Evolutionary conservation across 2,888 invertebrate species (phyloP).

Genomic region (Pterostichus niger): DNA sequence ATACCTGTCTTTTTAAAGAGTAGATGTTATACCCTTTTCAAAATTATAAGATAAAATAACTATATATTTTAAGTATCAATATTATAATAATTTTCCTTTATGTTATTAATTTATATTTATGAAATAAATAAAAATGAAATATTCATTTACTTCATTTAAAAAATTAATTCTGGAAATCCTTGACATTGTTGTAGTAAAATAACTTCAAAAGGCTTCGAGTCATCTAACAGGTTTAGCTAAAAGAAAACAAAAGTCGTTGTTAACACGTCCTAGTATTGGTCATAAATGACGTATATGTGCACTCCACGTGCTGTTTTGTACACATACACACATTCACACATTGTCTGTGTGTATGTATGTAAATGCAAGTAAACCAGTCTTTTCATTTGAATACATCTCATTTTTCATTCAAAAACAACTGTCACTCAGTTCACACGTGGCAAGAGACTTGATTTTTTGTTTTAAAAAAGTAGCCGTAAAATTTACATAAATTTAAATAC

Average conservation of each 20-base stretch:
- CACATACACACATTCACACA: not conserved
- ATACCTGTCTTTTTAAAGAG: too few relatives aligned
- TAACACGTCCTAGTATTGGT: not conserved
- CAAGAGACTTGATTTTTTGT: not conserved
- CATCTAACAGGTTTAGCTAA: not conserved
- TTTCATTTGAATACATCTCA: slow-evolving; percentile 5
- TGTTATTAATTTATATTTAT: too few relatives aligned
- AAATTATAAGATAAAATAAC: too few relatives aligned
- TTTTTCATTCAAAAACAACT: slow-evolving; percentile 16
- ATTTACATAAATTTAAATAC: slow-evolving; percentile 38
- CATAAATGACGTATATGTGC: slow-evolving; percentile 6
- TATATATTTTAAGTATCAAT: too few relatives aligned
- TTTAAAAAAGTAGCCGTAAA: not conserved
- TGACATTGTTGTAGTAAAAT: not conserved
- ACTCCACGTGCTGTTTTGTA: not conserved
- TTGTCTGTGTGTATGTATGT: not conserved
- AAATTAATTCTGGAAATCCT: not conserved
- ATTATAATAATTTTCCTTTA: too few relatives aligned
- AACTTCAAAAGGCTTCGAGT: not conserved
- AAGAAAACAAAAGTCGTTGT: not conserved
- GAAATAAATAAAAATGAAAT: too few relatives aligned
- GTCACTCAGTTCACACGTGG: slow-evolving; percentile 20
- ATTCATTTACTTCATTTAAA: not conserved
- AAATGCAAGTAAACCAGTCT: slow-evolving; percentile 17
- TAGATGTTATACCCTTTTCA: too few relatives aligned